A percentile compares a stretch with the other conserved stretches of the same genome.
Conservation (phyloP, 2,113 vertebrate genomes). For the Barnardius zonarius region DNA sequence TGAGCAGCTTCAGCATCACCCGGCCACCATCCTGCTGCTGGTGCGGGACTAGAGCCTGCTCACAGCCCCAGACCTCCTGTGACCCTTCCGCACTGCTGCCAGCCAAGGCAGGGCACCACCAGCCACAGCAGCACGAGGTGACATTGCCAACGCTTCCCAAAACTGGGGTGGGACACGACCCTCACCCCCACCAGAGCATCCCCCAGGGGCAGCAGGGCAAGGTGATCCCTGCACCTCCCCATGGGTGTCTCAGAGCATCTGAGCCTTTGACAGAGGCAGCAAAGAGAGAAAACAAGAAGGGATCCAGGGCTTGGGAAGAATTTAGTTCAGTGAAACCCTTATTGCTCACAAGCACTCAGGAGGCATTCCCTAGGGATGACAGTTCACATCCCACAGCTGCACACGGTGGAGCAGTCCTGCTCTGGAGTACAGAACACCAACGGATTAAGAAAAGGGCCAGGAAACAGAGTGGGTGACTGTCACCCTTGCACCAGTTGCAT, state of each 20-base stretch:
- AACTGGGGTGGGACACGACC: background rate
- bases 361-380: background rate
- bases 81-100: background rate
- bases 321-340: background rate
- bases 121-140: background rate
- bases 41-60: rapidly evolving
- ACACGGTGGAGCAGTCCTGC: background rate
- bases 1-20: background rate
- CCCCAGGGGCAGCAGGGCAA: background rate
- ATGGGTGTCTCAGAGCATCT: background rate
- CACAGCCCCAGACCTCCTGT: background rate
- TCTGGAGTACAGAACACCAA: background rate
- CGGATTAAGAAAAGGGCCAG: background rate
- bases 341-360: background rate
- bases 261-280: background rate
- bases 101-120: no score
- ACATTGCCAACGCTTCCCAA: background rate
- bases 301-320: background rate
- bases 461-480: background rate
- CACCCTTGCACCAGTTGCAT: background rate
- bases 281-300: background rate
- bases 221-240: no score
- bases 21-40: rapidly evolving
- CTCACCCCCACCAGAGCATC: background rate
- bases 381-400: background rate